Base-by-base conservation (phyloP, 1,140 invertebrate genomes). In the Lineus longissimus region DNA sequence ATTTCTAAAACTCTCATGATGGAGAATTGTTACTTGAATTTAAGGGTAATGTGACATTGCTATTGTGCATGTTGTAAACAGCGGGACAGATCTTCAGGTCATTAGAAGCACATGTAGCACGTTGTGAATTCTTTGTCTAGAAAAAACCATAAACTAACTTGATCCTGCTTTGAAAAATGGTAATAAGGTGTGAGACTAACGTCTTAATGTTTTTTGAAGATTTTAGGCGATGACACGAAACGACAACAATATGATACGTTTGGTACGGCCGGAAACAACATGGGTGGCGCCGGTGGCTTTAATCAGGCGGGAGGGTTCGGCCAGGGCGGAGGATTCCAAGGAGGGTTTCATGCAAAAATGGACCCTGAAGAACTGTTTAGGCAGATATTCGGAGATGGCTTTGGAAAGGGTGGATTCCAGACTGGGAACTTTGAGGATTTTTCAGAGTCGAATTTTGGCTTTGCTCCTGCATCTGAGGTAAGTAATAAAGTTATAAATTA, bases 331-430 rank as follows among this genome's bases (percentile, higher is more conserved):
- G 76, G 85, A 11, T 51, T 55, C 36, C n/a, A 19, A 59, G 30
- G 85, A 55, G 65, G 70, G 62, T 76, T 74, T 55, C 89, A 90
- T 66, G 92, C 93, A 0, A 88, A 87, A 0, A 88, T 97, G 62
- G 93, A 98, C 82, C 94, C 96, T 4, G 95, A 99, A 77, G 95
- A 98, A 80, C 80, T 98, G 4, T 99, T 99, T 81, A 65, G 84
- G 33, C 82, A 80, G 55, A 86, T 87, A 17, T 87, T 87, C 78
- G 84, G 84, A 2, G 76, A 83, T 69, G 70, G 68, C 36, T 71
- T 75, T 70, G 85, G 86, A 65, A 66, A 68, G 61, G 79, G 77
- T 0, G 82, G 83, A 43, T 74, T 74, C 66, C 43, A 75, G 4
- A 83, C 82, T 55, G 55, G 59, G 15, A 68, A 75, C 45, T 90